Evolutionary conservation across 2,797 vertebrate genomes (phyloP).

Genomic region (Cetoscarus ocellatus): DNA sequence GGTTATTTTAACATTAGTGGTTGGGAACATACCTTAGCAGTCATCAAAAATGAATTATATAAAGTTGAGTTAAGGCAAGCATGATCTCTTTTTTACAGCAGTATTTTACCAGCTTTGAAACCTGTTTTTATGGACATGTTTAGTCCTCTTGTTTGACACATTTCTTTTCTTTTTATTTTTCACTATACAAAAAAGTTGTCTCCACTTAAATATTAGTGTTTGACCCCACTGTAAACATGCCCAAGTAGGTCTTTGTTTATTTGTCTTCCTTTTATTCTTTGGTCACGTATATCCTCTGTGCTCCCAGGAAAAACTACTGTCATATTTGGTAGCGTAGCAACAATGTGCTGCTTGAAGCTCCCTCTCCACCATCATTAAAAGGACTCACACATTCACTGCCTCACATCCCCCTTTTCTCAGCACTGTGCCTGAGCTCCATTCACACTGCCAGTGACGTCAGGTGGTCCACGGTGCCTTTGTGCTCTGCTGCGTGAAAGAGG

Average conservation of each 20-base stretch:
- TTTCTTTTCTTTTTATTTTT: too few relatives aligned
- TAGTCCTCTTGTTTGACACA: too few relatives aligned
- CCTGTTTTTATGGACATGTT: too few relatives aligned
- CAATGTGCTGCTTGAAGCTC: slow-evolving; percentile 62
- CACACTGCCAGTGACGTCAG: slow-evolving; percentile 65
- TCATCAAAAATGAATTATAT: too few relatives aligned
- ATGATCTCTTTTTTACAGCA: too few relatives aligned
- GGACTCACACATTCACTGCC: slow-evolving; percentile 16
- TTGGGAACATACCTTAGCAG: too few relatives aligned
- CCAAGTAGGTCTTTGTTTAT: too few relatives aligned
- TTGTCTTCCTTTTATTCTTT: slow-evolving; percentile 11
- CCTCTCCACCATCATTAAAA: slow-evolving; percentile 12
- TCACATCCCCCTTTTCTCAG: slow-evolving; percentile 35
- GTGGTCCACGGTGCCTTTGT: slow-evolving; percentile 63
- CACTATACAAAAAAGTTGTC: too few relatives aligned
- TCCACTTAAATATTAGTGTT: too few relatives aligned
- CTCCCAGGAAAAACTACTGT: slow-evolving; percentile 40
- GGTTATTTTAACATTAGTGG: too few relatives aligned
- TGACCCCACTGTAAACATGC: not conserved
- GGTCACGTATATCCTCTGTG: slow-evolving; percentile 58
- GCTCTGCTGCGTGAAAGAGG: slow-evolving; percentile 57
- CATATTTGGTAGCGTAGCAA: slow-evolving; percentile 66
- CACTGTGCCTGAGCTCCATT: slow-evolving; percentile 47
- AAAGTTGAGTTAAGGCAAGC: too few relatives aligned
- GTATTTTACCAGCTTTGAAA: too few relatives aligned